phyloP scores from a whole-genome alignment of 2,113 vertebrate species.

The Saimiri boliviensis region DNA sequence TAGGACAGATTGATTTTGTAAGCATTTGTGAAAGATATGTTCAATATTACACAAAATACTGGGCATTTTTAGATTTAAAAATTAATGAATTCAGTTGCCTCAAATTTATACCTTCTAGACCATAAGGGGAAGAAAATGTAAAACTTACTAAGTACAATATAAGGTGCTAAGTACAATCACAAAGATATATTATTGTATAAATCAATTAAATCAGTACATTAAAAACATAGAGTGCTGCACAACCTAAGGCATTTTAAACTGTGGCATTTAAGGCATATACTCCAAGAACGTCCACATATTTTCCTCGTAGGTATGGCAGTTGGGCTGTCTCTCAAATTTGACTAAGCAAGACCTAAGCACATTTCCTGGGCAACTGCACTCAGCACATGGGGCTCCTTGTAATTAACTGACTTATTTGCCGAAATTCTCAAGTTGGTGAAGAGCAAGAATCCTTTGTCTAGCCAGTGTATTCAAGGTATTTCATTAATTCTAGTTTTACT shows the following conservation, averaged over 20 bases:
- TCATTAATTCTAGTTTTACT: not conserved
- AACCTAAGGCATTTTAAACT: not conserved
- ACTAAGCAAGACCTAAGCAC: not conserved
- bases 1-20: not conserved
- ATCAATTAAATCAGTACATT: not conserved
- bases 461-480: not conserved
- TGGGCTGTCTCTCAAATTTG: not conserved
- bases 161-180: not conserved
- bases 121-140: not conserved
- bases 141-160: not conserved
- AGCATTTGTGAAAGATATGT: not conserved
- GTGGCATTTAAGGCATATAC: not conserved
- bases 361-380: not conserved
- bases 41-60: not conserved
- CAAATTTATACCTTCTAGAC: not conserved
- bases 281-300: not conserved
- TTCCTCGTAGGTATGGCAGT: not conserved
- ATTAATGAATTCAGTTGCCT: not conserved
- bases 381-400: not conserved
- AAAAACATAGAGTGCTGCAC: not conserved
- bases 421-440: not conserved
- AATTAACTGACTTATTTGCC: not conserved
- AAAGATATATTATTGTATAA: not conserved
- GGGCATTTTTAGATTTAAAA: not conserved
- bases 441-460: not conserved